phyloP scores from a whole-genome alignment of 2,888 invertebrate genomes.

The Heliconius sara region DNA sequence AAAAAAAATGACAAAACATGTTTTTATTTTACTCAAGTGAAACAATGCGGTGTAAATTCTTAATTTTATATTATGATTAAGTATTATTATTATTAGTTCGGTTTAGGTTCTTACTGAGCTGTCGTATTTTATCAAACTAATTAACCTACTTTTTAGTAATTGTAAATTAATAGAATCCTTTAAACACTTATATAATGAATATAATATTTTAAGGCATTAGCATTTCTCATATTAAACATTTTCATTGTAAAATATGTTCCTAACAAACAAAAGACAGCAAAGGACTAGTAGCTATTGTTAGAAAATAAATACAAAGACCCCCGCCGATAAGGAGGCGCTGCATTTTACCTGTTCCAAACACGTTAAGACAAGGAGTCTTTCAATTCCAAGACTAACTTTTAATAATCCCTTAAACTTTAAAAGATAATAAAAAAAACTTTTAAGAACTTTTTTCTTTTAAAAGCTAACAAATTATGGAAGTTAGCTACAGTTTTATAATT shows the following conservation, averaged over 20 bases:
- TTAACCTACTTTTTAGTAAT: slow-evolving; percentile 10
- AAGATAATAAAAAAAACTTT: slow-evolving; percentile 34
- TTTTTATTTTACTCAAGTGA: not conserved
- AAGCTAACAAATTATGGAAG: slow-evolving; percentile 5
- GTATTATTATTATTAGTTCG: not conserved
- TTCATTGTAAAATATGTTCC: not conserved
- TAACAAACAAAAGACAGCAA: slow-evolving; percentile 38
- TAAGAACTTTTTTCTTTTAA: not conserved
- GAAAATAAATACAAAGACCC: slow-evolving; percentile 48
- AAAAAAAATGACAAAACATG: not conserved
- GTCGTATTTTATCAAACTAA: not conserved
- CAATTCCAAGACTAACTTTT: slow-evolving; percentile 39
- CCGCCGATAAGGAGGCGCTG: slow-evolving; percentile 50
- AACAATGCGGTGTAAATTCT: not conserved
- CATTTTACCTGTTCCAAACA: slow-evolving; percentile 60
- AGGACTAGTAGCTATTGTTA: slow-evolving; percentile 53
- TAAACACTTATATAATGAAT: not conserved
- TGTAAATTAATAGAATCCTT: slow-evolving; percentile 2
- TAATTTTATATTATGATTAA: not conserved
- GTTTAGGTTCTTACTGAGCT: not conserved
- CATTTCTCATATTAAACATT: not conserved
- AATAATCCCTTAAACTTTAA: slow-evolving; percentile 40
- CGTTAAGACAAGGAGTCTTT: slow-evolving; percentile 55
- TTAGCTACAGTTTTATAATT: not conserved
- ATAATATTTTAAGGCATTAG: not conserved